These are phyloP conservation scores for Gastracanthus pulcherrimus DNA, from an alignment of 2,888 invertebrate genomes.

Conservation along the genomic window DNA sequence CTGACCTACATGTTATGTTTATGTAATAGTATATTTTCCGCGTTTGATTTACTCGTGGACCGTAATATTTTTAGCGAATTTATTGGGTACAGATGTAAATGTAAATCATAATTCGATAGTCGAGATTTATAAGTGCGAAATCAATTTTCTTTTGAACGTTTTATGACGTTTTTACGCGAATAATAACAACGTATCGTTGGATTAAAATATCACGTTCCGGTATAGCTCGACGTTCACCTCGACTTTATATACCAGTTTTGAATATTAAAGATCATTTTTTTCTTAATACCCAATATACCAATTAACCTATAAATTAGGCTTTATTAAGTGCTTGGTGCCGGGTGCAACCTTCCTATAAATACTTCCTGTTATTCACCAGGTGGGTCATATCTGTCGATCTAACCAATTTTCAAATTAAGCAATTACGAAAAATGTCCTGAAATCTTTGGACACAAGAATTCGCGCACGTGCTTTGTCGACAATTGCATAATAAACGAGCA, in stretches of 20 bases:
- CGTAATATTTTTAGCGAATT: too few relatives aligned
- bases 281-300: neutral
- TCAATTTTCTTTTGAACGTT: neutral
- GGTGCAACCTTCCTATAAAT: neutral
- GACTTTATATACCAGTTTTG: slow-evolving; percentile 10
- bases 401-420: slow-evolving; percentile 38
- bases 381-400: slow-evolving; percentile 28
- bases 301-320: slow-evolving; percentile 26
- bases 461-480: slow-evolving; percentile 3
- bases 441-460: neutral
- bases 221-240: too few relatives aligned
- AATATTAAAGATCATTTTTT: neutral
- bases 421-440: neutral
- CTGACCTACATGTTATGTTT: neutral
- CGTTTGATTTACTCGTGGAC: neutral
- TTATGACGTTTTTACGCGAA: neutral
- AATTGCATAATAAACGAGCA: slow-evolving; percentile 28
- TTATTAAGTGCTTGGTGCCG: neutral
- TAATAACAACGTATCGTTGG: neutral
- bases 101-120: neutral
- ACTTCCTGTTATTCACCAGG: slow-evolving; percentile 28
- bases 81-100: neutral
- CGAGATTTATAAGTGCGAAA: neutral
- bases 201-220: slow-evolving; percentile 16
- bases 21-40: neutral